Conservation (phyloP, 2,797 vertebrate genomes). For the Siniperca undulata region DNA sequence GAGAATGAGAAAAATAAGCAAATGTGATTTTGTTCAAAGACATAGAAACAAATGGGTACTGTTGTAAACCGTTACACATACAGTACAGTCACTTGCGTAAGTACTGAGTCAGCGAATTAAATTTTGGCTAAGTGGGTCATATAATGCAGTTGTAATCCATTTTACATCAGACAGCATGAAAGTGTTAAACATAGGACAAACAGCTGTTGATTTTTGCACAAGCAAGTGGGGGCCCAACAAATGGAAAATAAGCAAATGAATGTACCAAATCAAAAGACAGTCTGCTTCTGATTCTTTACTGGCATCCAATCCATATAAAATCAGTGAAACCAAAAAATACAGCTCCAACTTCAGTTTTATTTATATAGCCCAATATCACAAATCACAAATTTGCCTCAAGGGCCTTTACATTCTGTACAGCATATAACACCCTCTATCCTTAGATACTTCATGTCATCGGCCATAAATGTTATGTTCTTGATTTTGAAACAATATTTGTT, state of each 20-base stretch:
- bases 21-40: constrained; percentile 36
- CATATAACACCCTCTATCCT: not conserved
- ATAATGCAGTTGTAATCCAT: constrained; percentile 24
- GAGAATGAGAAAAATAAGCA: constrained; percentile 43
- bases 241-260: constrained; percentile 21
- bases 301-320: constrained; percentile 24
- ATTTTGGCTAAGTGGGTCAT: constrained; percentile 8
- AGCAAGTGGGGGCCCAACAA: not conserved
- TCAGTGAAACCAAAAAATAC: not conserved
- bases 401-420: constrained; percentile 5
- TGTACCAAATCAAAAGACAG: constrained; percentile 11
- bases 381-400: constrained; percentile 5
- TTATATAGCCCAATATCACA: not conserved
- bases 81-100: constrained; percentile 16
- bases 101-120: constrained; percentile 17
- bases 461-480: constrained; percentile 4
- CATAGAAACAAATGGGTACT: constrained; percentile 33
- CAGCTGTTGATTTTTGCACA: constrained; percentile 30
- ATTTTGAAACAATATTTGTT: constrained; percentile 5
- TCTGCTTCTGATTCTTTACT: constrained; percentile 42
- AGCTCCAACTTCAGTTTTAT: not conserved
- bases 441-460: not conserved
- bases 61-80: not conserved
- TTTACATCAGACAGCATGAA: constrained; percentile 29
- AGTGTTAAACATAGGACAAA: constrained; percentile 25